Percentiles rank a stretch among this genome's conserved stretches.
These are phyloP conservation scores for Cheirogaleus major DNA, from an alignment of 2,797 vertebrate species.

Conservation along the genomic window DNA sequence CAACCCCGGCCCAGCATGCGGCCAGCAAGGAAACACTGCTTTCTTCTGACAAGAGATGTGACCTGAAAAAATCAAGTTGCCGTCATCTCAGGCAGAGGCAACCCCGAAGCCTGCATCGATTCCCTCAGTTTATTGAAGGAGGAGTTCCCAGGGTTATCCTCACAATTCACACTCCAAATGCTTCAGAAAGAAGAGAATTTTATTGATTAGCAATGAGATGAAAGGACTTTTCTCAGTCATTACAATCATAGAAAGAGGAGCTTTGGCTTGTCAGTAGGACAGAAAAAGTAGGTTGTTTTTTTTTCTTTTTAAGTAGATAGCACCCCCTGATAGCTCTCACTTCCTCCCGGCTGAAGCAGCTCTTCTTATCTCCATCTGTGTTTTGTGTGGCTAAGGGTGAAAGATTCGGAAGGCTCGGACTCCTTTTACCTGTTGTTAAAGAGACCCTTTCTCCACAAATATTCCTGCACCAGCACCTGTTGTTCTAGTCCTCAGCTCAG, in stretches of 20 bases:
- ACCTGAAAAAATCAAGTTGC: constrained; percentile 28
- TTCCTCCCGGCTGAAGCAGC: background rate
- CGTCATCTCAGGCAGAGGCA: background rate
- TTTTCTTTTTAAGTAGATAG: background rate
- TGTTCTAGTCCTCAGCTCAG: background rate
- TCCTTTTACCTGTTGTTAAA: background rate
- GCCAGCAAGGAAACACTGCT: background rate
- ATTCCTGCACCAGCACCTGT: background rate
- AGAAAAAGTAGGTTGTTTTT: background rate
- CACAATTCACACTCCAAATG: background rate
- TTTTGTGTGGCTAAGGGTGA: background rate
- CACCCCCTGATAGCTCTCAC: background rate
- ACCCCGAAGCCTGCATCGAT: background rate
- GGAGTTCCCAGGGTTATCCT: background rate
- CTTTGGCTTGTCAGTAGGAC: background rate
- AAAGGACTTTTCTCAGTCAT: background rate
- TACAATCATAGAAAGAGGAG: background rate
- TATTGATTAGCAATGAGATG: background rate
- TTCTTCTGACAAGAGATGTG: background rate
- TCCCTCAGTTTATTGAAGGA: background rate
- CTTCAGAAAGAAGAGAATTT: background rate
- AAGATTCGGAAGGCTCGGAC: background rate
- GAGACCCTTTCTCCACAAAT: background rate
- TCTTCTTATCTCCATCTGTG: background rate
- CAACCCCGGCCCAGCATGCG: rapidly evolving